Evolutionary conservation across 2,888 invertebrate genomes (phyloP).

Genomic region (Merodon equestris): DNA sequence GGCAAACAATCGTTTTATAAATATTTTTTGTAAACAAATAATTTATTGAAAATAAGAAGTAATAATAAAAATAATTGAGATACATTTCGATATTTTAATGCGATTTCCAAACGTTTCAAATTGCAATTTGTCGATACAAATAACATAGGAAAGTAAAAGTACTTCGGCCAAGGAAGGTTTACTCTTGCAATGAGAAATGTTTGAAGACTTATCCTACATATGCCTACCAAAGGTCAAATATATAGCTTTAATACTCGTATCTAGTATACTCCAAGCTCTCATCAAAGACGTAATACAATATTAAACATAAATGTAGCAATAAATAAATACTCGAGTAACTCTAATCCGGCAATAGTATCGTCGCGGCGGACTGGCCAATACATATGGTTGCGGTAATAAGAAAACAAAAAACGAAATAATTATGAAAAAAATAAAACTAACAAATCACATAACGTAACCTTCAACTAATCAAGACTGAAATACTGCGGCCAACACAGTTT

Average conservation of each 20-base stretch:
- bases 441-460: too few species aligned
- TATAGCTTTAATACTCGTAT: not conserved
- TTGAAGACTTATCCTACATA: conserved; percentile 41
- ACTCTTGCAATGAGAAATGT: conserved; percentile 60
- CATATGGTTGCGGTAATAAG: too few species aligned
- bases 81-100: too few species aligned
- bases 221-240: not conserved
- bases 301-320: conserved; percentile 23
- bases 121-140: conserved; percentile 50
- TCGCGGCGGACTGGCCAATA: too few species aligned
- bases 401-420: too few species aligned
- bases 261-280: not conserved
- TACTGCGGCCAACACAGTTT: conserved; percentile 42
- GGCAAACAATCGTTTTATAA: too few species aligned
- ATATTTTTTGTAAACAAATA: conserved; percentile 38
- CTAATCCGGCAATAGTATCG: conserved; percentile 65
- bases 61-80: conserved; percentile 14
- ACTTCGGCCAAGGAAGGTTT: conserved; percentile 20
- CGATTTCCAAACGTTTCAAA: conserved; percentile 61
- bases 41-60: conserved; percentile 48
- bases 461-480: conserved; percentile 39
- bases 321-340: conserved; percentile 44
- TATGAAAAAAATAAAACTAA: too few species aligned
- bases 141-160: conserved; percentile 42
- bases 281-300: conserved; percentile 14